Evolutionary conservation across 1,140 invertebrate genomes (phyloP), one percentile per base, ranked within the genome.

Genomic region (Tetramorium parvispinum): DNA sequence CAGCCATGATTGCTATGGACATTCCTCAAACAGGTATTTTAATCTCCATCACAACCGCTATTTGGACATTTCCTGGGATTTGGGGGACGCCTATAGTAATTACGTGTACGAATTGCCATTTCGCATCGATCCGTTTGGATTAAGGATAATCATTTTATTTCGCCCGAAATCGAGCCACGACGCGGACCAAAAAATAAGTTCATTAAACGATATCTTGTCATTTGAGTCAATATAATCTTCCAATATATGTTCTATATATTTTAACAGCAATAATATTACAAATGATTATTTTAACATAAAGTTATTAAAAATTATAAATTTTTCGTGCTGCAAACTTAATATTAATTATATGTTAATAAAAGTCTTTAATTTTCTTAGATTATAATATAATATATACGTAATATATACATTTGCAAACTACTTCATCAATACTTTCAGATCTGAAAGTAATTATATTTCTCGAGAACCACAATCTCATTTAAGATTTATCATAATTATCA

Each of bases 61-160:
- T 57, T 73, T 53, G 51, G 78, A 82, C 46, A 40, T 73, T 82
- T 82, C 40, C n/a, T n/a, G 24, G 53, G 21, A 83, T 75, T 83
- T 83, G 2, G 53, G 18, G 40, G 37, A 32, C 18, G 63, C 46
- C 18, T 68, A 40, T 68, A 27, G 13, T 59, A 59, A 82, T 83
- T 75, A 73, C 37, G 40, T 59, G 53, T 49, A 59, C 40, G 24
- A 83, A 83, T 61, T 40, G 68, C 24, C 32, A 73, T 82, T 32
- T 73, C n/a, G 40, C 21, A n/a, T 37, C 27, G 43, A 68, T 53
- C 27, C 27, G n/a, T 21, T 21, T 7, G 53, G 68, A 82, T 82
- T 82, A 59, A 32, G 18, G 18, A 73, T 73, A 32, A 59, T 57
- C 40, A 57, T 71, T 73, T 82, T 43, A 53, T 21, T 46, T 71